Percentiles rank a stretch among this genome's conserved stretches.
These are phyloP conservation scores for Herpailurus yagouaroundi DNA, from an alignment of 2,113 vertebrate genomes.

Conservation along the genomic window DNA sequence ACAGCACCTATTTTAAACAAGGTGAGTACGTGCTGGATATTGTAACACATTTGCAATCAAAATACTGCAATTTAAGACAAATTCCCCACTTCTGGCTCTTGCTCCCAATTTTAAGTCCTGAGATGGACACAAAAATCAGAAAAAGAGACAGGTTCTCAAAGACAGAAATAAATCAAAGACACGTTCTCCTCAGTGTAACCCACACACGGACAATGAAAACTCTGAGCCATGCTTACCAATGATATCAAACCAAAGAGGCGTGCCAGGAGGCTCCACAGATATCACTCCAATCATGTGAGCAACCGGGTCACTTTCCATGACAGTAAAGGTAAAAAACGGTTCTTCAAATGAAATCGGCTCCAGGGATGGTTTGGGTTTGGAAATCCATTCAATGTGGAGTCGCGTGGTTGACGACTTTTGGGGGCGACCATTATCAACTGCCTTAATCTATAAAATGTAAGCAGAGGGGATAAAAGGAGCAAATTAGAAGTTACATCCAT, in stretches of 20 bases:
- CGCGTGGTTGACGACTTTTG: conserved; percentile 96
- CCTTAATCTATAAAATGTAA: conserved; percentile 92
- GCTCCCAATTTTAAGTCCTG: background rate
- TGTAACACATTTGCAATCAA: background rate
- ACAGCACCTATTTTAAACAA: background rate
- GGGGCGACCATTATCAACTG: conserved; percentile 97
- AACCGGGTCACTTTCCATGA: conserved; percentile 99
- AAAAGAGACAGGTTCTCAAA: background rate
- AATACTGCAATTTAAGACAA: background rate
- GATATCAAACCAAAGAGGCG: conserved; percentile 97
- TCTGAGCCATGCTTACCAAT: conserved; percentile 87
- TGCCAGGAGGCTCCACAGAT: conserved; percentile 91
- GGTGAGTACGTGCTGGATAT: background rate
- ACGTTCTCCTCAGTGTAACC: background rate
- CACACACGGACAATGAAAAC: background rate
- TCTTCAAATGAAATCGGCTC: conserved; percentile 94
- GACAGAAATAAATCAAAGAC: background rate
- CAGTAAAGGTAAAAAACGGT: conserved; percentile 92
- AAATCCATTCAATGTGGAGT: conserved; percentile 97
- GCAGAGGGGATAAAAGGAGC: background rate
- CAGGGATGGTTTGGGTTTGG: conserved; percentile 88
- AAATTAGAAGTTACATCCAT: background rate
- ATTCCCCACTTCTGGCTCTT: background rate
- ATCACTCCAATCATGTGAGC: conserved; percentile 98
- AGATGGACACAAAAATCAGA: background rate